Evolutionary conservation across 1,140 invertebrate genomes (phyloP).

Genomic region (Zophobas atratus): DNA sequence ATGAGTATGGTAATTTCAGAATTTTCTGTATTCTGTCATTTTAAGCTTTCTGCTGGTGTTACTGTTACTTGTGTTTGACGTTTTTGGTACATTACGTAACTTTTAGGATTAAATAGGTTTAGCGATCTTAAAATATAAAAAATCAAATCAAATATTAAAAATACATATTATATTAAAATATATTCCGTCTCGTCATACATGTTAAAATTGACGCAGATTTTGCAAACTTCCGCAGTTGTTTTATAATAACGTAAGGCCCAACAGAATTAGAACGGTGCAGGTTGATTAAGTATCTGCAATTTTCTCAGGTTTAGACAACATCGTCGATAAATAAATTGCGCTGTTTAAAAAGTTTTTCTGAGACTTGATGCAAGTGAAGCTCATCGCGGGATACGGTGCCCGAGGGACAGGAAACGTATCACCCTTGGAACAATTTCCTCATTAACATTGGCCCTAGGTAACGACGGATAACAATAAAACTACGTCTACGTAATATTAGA

Average conservation of each 20-base stretch:
- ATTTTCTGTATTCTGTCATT: too few relatives aligned
- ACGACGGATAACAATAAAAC: conserved; percentile 36
- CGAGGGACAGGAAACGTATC: conserved; percentile 35
- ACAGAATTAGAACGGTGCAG: neutral
- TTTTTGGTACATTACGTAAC: too few relatives aligned
- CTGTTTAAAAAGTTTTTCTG: conserved; percentile 27
- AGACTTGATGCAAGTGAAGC: neutral
- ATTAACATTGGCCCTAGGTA: conserved; percentile 40
- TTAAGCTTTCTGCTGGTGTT: too few relatives aligned
- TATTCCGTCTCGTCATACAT: too few relatives aligned
- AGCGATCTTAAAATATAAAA: too few relatives aligned
- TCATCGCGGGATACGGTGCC: conserved; percentile 28
- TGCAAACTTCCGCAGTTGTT: neutral
- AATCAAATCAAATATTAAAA: too few relatives aligned
- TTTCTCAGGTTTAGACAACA: conserved; percentile 34
- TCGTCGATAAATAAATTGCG: conserved; percentile 41
- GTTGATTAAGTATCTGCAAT: conserved; percentile 12
- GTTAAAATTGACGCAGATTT: too few relatives aligned
- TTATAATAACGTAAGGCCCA: neutral
- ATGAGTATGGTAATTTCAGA: too few relatives aligned
- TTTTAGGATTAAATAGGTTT: too few relatives aligned
- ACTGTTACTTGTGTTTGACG: too few relatives aligned
- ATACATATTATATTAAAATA: too few relatives aligned
- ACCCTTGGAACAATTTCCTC: conserved; percentile 41
- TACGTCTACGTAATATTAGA: conserved; percentile 8